phyloP scores from a whole-genome alignment of 2,888 invertebrate species.

The Rotaria macrura region DNA sequence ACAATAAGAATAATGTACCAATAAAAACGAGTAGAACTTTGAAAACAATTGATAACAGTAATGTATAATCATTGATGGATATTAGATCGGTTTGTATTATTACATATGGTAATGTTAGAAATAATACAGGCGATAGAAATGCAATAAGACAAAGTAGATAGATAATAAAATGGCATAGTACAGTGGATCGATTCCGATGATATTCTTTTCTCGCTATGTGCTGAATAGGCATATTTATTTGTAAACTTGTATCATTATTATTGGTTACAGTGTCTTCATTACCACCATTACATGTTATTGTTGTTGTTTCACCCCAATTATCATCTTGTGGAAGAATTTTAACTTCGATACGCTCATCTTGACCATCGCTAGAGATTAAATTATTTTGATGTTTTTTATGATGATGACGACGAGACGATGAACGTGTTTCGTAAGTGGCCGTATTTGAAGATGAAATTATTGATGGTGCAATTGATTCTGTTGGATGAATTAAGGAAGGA shows the following conservation, averaged over 20 bases:
- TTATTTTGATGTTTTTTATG: background rate
- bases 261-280: constrained; percentile 34
- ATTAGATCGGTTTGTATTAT: background rate
- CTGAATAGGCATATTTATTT: background rate
- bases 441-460: background rate
- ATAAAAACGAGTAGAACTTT: constrained; percentile 76
- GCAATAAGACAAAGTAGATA: constrained; percentile 73
- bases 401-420: background rate
- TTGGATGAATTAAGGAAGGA: background rate
- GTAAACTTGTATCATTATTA: constrained; percentile 3
- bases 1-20: constrained; percentile 82
- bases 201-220: constrained; percentile 34
- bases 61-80: constrained; percentile 64
- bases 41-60: constrained; percentile 76
- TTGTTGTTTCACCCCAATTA: constrained; percentile 65
- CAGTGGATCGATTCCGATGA: constrained; percentile 58
- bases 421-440: background rate
- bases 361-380: background rate
- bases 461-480: background rate
- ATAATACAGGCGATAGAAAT: constrained; percentile 79
- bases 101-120: constrained; percentile 74
- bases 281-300: background rate
- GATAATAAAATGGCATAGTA: background rate
- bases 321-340: constrained; percentile 91
- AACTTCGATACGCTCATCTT: constrained; percentile 64